Evolutionary conservation across 2,113 vertebrate species (phyloP), one percentile per base, ranked within the genome.

Genomic region (Scatophagus argus): DNA sequence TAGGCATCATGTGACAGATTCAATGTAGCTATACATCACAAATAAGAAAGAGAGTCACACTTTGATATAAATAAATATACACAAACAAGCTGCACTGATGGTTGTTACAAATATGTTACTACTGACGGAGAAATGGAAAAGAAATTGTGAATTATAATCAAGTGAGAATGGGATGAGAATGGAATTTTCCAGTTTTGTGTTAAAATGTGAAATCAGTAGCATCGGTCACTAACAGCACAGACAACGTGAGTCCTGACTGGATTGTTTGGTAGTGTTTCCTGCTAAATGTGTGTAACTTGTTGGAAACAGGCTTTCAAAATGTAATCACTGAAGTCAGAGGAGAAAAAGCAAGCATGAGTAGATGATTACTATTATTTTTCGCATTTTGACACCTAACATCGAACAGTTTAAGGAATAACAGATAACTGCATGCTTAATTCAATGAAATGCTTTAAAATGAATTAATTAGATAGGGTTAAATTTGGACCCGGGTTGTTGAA

Each of bases 301-400:
- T 66, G 13, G 39, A 69, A 77, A 70, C 51, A 41, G 54, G 39
- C 75, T 55, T 64, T 70, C 52, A 4, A 72, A 56, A 64, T 81
- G 10, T 61, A 72, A 85, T 65, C 65, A 61, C 60, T 87, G 80
- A 59, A 52, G 31, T 75, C 58, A 34, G 63, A 80, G 54, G 38
- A 74, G 14, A 49, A 34, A 46, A 46, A 67, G 41, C 34, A 38
- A 79, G 56, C 55, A 56, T 34, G 58, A 65, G 62, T 75, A 64
- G 36, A 43, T 81, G 49, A 81, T 84, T 79, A 67, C 51, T 29
- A 31, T n/a, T n/a, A n/a, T n/a, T n/a, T n/a, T n/a, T n/a, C n/a
- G n/a, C 8, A 52, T 27, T 23, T 4, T 52, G 4, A 12, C 8
- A 21, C 17, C 8, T n/a, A 34, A n/a, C 17, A 34, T n/a, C 11